Evolutionary conservation across 2,797 vertebrate species (phyloP), one percentile per base, ranked within the genome.

Genomic region (Bufotes viridis): DNA sequence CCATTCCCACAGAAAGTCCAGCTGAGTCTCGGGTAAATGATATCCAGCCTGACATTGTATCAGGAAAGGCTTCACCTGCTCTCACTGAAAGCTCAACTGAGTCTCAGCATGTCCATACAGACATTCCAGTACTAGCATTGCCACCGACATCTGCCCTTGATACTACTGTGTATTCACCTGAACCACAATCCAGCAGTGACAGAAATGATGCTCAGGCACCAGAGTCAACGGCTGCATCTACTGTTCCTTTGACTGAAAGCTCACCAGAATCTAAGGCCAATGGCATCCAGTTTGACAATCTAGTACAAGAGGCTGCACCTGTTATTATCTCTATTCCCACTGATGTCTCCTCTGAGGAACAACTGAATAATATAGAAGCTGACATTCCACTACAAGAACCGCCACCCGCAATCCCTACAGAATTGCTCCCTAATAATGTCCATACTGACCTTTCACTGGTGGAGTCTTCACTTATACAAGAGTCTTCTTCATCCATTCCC

Each of bases 331-430:
- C 65, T 10, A 26, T 34, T 42, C 42, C n/a, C 11, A 51, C 13
- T 5, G n/a, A 53, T 2, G 22, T 0, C 9, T 55, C 7, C 13
- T 26, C 17, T 57, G 49, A 34, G 76, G 22, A 10, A 42, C 20
- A 11, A 4, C 94, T 29, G 92, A 94, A 26, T 60, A 17, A 70
- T 72, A 2, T 20, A 4, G 42, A 63, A 61, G 20, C 29, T n/a
- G 53, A 75, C 8, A 17, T 65, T 72, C 49, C 14, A 17, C 15
- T 51, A 85, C n/a, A 49, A 14, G 51, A 86, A 8, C 12, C 20
- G 24, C 18, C 53, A 34, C 14, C 63, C 0, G 15, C 2, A 75
- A 29, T 2, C 29, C 74, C 42, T 53, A n/a, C 74, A 76, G 74
- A 76, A 49, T 11, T 22, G 53, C 20, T 2, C 24, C 20, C 22